A percentile compares a stretch with the other conserved stretches of the same genome.
Evolutionary conservation across 2,888 invertebrate species (phyloP).

Genomic region (Beris morrisii): DNA sequence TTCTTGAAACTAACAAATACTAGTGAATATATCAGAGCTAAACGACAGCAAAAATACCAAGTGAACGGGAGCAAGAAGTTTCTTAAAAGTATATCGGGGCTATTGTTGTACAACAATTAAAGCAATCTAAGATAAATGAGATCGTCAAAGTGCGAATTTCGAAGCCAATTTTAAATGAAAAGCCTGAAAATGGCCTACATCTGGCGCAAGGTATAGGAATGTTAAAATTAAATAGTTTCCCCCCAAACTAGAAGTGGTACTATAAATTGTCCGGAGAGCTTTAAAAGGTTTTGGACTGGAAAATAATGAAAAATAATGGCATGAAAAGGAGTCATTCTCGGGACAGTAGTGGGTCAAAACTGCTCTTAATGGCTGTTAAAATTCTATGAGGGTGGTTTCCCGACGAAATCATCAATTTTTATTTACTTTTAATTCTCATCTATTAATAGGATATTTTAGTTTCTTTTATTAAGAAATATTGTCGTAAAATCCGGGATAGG

Average conservation of each 20-base stretch:
- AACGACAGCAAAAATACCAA: not conserved
- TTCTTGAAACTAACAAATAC: slow-evolving; percentile 20
- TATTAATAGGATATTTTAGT: slow-evolving; percentile 10
- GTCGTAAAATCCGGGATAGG: not conserved
- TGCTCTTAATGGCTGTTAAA: slow-evolving; percentile 10
- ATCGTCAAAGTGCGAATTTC: slow-evolving; percentile 26
- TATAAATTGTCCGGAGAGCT: slow-evolving; percentile 9
- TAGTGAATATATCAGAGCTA: not conserved
- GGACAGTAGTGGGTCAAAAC: not conserved
- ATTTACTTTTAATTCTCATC: slow-evolving; percentile 3
- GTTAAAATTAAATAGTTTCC: slow-evolving; percentile 6
- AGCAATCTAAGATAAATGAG: slow-evolving; percentile 31
- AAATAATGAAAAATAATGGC: slow-evolving; percentile 9
- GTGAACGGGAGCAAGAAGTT: not conserved
- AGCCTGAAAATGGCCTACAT: slow-evolving; percentile 15
- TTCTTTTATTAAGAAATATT: not conserved
- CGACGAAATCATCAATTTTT: slow-evolving; percentile 1
- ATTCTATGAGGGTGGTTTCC: slow-evolving; percentile 10
- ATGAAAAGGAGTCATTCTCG: not conserved
- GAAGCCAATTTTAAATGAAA: slow-evolving; percentile 28
- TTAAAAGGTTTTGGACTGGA: slow-evolving; percentile 3
- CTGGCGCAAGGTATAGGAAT: no score
- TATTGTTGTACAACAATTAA: slow-evolving; percentile 28
- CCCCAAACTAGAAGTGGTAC: not conserved
- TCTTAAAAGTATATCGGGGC: slow-evolving; percentile 15